Evolutionary conservation across 2,113 vertebrate genomes (phyloP).

Genomic region (Osmerus eperlanus): DNA sequence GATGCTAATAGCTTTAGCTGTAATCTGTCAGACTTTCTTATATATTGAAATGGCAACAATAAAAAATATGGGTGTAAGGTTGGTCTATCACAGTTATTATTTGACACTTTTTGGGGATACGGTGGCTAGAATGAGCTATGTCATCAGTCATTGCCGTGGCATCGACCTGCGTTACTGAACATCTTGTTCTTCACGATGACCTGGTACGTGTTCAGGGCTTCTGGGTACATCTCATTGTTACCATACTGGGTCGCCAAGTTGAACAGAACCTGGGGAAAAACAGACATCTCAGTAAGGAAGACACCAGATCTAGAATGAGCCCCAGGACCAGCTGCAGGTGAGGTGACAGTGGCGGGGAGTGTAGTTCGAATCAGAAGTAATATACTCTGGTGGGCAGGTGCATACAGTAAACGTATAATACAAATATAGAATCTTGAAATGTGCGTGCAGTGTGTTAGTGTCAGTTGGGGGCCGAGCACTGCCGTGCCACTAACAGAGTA

Average conservation of each 20-base stretch:
- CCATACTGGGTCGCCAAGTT: slow-evolving; percentile 93
- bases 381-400: no score
- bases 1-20: not conserved
- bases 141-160: not conserved
- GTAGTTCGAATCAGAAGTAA: not conserved
- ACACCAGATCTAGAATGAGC: not conserved
- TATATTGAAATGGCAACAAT: no score
- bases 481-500: slow-evolving; percentile 83
- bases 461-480: not conserved
- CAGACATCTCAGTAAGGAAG: not conserved
- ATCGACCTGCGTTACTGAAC: slow-evolving; percentile 91
- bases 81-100: no score
- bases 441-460: not conserved
- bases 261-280: slow-evolving; percentile 84
- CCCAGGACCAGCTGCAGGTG: slow-evolving; percentile 1
- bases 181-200: slow-evolving; percentile 97
- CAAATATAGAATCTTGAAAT: not conserved
- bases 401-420: no score
- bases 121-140: not conserved
- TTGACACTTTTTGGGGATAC: no score
- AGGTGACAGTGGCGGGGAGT: not conserved
- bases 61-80: no score
- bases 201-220: slow-evolving; percentile 93
- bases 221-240: slow-evolving; percentile 94
- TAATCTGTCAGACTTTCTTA: not conserved